phyloP scores from a whole-genome alignment of 2,797 vertebrate species.

The Hypotaenidia okinawae region DNA sequence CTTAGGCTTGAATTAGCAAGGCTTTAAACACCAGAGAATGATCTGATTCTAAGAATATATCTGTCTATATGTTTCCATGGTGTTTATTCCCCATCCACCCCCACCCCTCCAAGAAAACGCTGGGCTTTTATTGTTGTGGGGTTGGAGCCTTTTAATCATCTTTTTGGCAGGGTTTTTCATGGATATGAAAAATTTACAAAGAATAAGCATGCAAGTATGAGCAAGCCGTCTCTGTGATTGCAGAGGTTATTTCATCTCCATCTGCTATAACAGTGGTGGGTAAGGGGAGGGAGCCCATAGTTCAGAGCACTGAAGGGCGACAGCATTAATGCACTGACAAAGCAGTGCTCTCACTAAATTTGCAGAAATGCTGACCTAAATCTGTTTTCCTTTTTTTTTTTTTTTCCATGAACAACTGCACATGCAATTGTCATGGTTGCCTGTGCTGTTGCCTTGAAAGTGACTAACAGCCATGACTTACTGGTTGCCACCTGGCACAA shows the following conservation, averaged over 20 bases:
- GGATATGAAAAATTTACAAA: conserved; percentile 45
- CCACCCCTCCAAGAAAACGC: conserved; percentile 1
- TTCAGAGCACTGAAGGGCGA: conserved; percentile 39
- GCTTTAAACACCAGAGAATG: conserved; percentile 64
- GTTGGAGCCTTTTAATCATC: conserved; percentile 22
- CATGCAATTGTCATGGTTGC: background rate
- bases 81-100: conserved; percentile 12
- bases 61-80: conserved; percentile 58
- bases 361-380: conserved; percentile 4
- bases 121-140: conserved; percentile 49
- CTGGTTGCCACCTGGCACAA: background rate
- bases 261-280: background rate
- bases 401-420: background rate
- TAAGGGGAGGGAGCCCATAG: background rate
- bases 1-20: conserved; percentile 67
- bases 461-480: background rate
- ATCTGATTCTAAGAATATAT: conserved; percentile 56
- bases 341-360: background rate
- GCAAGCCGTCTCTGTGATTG: background rate
- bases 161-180: conserved; percentile 46
- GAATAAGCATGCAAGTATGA: conserved; percentile 16
- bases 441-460: background rate
- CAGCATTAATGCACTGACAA: background rate
- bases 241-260: conserved; percentile 19
- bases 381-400: background rate